Evolutionary conservation across 1,140 invertebrate species (phyloP).

Genomic region (Ganaspis sp.): DNA sequence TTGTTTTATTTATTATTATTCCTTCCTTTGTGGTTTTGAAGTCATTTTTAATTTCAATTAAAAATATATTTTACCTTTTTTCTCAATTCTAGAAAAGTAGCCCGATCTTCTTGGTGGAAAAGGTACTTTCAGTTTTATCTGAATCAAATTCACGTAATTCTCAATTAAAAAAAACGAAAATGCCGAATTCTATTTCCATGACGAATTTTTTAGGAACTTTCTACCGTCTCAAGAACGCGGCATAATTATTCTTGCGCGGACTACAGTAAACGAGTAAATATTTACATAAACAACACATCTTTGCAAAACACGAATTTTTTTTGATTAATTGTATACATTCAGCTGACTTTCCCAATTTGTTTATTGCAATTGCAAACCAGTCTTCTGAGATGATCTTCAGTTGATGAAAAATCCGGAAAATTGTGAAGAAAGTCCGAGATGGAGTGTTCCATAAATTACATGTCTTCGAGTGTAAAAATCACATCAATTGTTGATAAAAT

Average conservation of each 20-base stretch:
- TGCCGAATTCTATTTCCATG: background rate
- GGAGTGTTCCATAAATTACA: too few species aligned
- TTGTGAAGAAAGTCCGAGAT: background rate
- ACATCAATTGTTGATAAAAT: background rate
- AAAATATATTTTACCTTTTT: background rate
- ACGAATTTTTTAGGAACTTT: conserved; percentile 44
- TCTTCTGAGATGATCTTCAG: conserved; percentile 43
- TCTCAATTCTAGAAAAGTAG: background rate
- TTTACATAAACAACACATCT: conserved; percentile 2
- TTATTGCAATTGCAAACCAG: background rate
- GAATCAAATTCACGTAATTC: background rate
- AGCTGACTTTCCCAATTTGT: too few species aligned
- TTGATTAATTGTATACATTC: background rate
- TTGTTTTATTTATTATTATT: too few species aligned
- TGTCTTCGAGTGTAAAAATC: background rate
- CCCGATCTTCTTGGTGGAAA: background rate
- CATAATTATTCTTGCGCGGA: conserved; percentile 22
- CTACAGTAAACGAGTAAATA: background rate
- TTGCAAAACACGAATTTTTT: background rate
- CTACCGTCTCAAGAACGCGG: conserved; percentile 45
- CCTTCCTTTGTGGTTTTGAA: too few species aligned
- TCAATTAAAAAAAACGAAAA: background rate
- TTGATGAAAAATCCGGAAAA: conserved; percentile 16
- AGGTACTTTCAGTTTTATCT: background rate
- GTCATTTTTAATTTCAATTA: too few species aligned